Conservation (phyloP, 2,797 vertebrate species). For the Intellagama lesueurii region DNA sequence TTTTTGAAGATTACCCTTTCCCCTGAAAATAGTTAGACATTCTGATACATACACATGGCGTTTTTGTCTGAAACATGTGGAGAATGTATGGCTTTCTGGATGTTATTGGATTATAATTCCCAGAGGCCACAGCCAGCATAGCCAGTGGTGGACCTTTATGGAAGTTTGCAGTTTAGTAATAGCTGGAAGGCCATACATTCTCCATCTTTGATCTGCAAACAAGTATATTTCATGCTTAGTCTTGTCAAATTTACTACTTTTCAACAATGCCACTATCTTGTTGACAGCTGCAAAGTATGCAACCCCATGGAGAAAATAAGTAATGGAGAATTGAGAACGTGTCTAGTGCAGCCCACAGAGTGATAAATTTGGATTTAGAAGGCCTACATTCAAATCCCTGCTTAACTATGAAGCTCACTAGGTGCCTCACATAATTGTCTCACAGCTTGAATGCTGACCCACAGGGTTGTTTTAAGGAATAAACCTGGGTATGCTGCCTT, state of each 20-base stretch:
- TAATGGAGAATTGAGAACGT: not conserved
- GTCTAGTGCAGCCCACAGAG: not conserved
- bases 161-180: not conserved
- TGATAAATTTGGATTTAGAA: not conserved
- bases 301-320: not conserved
- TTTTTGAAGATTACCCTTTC: conserved; percentile 17
- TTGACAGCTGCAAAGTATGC: too few relatives aligned
- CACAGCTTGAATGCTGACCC: not conserved
- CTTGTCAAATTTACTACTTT: not conserved
- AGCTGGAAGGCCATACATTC: not conserved
- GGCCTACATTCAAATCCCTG: not conserved
- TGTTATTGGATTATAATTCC: too few relatives aligned
- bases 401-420: not conserved
- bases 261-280: not conserved
- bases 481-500: not conserved
- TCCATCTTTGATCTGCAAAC: not conserved
- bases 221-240: not conserved
- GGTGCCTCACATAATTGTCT: not conserved
- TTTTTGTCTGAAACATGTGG: not conserved
- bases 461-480: not conserved
- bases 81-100: not conserved
- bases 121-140: not conserved
- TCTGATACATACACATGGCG: conserved; percentile 9
- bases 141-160: not conserved
- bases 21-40: conserved; percentile 9